Conservation (phyloP, 2,888 invertebrate genomes). For the Nemoura dubitans region DNA sequence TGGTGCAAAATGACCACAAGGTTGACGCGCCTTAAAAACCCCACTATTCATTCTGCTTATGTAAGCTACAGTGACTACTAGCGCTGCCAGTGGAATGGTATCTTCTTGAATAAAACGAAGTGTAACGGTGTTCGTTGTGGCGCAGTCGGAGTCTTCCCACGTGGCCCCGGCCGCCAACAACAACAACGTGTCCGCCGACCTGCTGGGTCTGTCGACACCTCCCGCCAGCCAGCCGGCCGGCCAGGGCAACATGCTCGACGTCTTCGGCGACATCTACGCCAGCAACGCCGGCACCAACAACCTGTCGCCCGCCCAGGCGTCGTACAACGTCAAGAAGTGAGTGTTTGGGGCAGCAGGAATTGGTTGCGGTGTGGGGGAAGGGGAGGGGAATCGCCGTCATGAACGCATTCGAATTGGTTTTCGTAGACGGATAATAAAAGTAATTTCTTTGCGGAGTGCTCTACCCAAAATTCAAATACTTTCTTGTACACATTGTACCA, state of each 20-base stretch:
- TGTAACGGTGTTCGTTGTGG: no score
- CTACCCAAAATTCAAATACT: no score
- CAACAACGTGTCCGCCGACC: conserved; percentile 73
- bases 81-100: no score
- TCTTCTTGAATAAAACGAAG: no score
- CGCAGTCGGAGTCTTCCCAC: conserved; percentile 56
- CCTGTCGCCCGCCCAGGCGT: conserved; percentile 67
- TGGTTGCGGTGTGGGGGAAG: background rate
- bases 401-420: no score
- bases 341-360: conserved; percentile 50
- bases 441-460: no score
- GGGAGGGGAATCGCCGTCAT: no score
- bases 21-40: no score
- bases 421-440: background rate
- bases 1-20: no score
- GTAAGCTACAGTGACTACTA: no score
- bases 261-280: conserved; percentile 86
- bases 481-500: no score
- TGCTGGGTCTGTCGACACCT: conserved; percentile 88
- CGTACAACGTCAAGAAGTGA: conserved; percentile 88
- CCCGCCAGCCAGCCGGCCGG: conserved; percentile 76
- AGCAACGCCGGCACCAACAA: conserved; percentile 52
- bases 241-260: conserved; percentile 86
- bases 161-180: conserved; percentile 52
- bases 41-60: no score